These are phyloP conservation scores for Druon quercuslanigerum DNA, from an alignment of 1,140 invertebrate species.

Conservation along the genomic window DNA sequence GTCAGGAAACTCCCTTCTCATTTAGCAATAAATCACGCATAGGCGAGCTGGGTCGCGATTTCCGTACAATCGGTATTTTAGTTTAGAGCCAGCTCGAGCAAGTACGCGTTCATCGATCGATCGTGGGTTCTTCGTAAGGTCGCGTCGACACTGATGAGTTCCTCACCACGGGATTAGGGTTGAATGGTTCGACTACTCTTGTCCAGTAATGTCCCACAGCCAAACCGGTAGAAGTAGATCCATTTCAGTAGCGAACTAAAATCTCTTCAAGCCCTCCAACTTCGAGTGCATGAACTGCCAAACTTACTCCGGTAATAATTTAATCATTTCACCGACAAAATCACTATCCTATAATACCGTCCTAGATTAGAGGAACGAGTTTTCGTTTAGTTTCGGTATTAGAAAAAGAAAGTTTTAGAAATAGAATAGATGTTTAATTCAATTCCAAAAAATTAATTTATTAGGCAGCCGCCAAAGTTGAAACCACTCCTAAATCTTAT, in stretches of 20 bases:
- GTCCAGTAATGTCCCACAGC: constrained; percentile 23
- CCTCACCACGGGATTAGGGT: constrained; percentile 23
- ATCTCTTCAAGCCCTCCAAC: background rate
- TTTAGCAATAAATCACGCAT: constrained; percentile 29
- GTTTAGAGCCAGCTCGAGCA: constrained; percentile 4
- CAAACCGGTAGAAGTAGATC: background rate
- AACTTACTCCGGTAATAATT: too few relatives aligned
- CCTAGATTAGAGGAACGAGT: too few relatives aligned
- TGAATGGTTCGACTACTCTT: constrained; percentile 27
- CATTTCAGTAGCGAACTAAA: background rate
- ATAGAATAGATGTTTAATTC: too few relatives aligned
- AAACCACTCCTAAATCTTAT: too few relatives aligned
- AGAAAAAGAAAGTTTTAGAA: too few relatives aligned
- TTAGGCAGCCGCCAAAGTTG: too few relatives aligned
- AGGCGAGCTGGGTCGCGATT: constrained; percentile 22
- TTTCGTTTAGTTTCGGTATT: too few relatives aligned
- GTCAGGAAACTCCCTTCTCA: constrained; percentile 29
- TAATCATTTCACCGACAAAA: too few relatives aligned
- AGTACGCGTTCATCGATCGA: constrained; percentile 26
- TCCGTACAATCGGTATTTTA: constrained; percentile 15
- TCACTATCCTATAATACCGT: too few relatives aligned
- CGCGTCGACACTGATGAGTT: constrained; percentile 10
- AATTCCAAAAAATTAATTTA: too few relatives aligned
- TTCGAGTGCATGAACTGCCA: constrained; percentile 2
- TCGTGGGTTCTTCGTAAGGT: constrained; percentile 8